These are phyloP conservation scores for Peromyscus eremicus DNA, from an alignment of 2,797 vertebrate species.

Conservation along the genomic window DNA sequence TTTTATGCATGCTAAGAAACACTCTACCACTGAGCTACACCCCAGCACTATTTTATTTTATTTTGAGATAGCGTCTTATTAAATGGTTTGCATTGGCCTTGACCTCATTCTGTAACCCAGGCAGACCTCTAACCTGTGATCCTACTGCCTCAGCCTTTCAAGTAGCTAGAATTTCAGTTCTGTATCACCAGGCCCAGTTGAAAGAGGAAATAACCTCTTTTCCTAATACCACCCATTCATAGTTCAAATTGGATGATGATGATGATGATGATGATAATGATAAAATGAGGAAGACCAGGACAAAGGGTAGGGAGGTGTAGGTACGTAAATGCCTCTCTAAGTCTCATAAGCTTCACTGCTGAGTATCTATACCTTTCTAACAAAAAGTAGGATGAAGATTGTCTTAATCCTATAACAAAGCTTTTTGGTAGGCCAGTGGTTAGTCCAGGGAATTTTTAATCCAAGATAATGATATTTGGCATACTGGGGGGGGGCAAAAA, in stretches of 20 bases:
- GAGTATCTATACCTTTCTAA: too few species aligned
- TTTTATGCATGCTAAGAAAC: neutral
- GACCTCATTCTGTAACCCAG: neutral
- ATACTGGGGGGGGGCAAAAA: neutral
- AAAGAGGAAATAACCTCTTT: neutral
- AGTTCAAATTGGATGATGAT: slow-evolving; percentile 79
- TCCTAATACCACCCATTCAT: slow-evolving; percentile 86
- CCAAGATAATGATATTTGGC: too few species aligned
- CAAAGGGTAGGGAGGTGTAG: neutral
- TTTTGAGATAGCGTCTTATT: neutral
- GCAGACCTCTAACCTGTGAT: neutral
- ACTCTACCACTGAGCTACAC: neutral
- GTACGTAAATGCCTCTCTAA: neutral
- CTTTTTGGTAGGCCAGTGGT: neutral
- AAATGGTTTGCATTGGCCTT: neutral
- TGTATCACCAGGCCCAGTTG: neutral
- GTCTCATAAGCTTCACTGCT: neutral
- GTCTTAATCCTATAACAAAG: neutral
- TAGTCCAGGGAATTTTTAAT: neutral
- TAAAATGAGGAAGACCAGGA: slow-evolving; percentile 82
- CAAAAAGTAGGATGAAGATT: neutral
- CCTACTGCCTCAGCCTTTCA: neutral
- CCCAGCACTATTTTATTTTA: neutral
- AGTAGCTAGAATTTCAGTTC: neutral
- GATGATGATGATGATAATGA: slow-evolving; percentile 40